A percentile compares a stretch with the other conserved stretches of the same genome.
Conservation (phyloP, 2,888 invertebrate genomes). For the Iselma pallidipennis region DNA sequence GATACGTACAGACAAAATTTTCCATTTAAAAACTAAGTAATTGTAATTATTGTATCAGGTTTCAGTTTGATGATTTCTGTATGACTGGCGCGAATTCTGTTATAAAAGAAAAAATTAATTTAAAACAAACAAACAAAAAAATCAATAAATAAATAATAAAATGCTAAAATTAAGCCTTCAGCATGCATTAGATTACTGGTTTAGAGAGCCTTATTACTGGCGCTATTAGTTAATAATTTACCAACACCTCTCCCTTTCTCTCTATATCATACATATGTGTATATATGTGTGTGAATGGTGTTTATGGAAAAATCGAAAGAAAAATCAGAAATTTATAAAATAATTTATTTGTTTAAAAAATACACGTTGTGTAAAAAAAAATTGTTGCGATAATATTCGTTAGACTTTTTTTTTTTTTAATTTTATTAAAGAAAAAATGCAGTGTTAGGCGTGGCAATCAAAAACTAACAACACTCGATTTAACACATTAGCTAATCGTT, state of each 20-base stretch:
- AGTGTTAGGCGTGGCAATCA: constrained; percentile 27
- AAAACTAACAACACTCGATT: constrained; percentile 22
- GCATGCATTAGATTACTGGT: constrained; percentile 31
- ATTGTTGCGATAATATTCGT: constrained; percentile 2
- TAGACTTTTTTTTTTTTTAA: constrained; percentile 22
- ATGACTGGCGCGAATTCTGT: constrained; percentile 47
- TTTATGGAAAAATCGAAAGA: background rate
- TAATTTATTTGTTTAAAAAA: background rate
- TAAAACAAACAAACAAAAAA: constrained; percentile 7
- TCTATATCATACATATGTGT: too few species aligned
- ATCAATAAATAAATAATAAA: constrained; percentile 12
- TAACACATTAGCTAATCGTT: constrained; percentile 31
- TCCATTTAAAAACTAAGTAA: constrained; percentile 18
- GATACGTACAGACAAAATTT: constrained; percentile 26
- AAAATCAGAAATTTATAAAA: background rate
- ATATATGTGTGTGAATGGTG: background rate
- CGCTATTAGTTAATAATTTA: constrained; percentile 16
- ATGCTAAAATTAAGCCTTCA: constrained; percentile 30
- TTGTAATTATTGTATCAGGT: constrained; percentile 36
- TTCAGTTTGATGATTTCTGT: constrained; percentile 50
- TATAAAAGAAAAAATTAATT: constrained; percentile 35
- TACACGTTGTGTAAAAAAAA: background rate
- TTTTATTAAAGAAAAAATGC: constrained; percentile 27
- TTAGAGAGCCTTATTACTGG: constrained; percentile 5
- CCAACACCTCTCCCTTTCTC: constrained; percentile 21